Evolutionary conservation across 2,888 invertebrate species (phyloP).

Genomic region (Axea sp.): DNA sequence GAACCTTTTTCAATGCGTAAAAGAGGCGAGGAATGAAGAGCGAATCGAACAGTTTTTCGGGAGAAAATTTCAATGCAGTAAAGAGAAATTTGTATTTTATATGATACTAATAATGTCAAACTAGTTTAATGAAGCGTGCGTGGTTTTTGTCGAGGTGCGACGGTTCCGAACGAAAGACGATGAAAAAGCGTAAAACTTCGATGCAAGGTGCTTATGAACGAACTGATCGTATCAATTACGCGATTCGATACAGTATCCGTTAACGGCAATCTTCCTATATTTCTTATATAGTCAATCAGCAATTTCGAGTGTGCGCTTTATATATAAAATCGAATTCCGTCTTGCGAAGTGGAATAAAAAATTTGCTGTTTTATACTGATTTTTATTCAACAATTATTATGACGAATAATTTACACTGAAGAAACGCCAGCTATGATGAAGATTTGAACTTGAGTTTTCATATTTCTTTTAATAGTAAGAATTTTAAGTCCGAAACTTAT

Average conservation of each 20-base stretch:
- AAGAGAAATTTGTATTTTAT: constrained; percentile 47
- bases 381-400: too few relatives aligned
- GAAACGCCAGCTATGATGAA: too few relatives aligned
- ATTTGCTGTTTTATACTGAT: background rate
- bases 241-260: constrained; percentile 55
- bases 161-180: constrained; percentile 30
- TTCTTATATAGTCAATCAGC: constrained; percentile 42
- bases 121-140: constrained; percentile 54
- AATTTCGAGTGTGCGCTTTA: constrained; percentile 31
- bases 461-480: too few relatives aligned
- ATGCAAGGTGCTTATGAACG: constrained; percentile 37
- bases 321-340: too few relatives aligned
- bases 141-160: constrained; percentile 27
- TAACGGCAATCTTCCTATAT: constrained; percentile 43
- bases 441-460: too few relatives aligned
- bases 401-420: too few relatives aligned
- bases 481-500: too few relatives aligned
- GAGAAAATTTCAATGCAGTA: constrained; percentile 11
- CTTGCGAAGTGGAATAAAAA: too few relatives aligned
- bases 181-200: constrained; percentile 43
- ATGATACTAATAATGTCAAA: constrained; percentile 46
- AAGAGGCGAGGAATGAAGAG: constrained; percentile 8
- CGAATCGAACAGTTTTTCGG: constrained; percentile 26
- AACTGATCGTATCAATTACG: constrained; percentile 55
- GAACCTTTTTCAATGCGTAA: too few relatives aligned